phyloP scores from a whole-genome alignment of 2,113 vertebrate genomes.

The Hippocampus barbouri region DNA sequence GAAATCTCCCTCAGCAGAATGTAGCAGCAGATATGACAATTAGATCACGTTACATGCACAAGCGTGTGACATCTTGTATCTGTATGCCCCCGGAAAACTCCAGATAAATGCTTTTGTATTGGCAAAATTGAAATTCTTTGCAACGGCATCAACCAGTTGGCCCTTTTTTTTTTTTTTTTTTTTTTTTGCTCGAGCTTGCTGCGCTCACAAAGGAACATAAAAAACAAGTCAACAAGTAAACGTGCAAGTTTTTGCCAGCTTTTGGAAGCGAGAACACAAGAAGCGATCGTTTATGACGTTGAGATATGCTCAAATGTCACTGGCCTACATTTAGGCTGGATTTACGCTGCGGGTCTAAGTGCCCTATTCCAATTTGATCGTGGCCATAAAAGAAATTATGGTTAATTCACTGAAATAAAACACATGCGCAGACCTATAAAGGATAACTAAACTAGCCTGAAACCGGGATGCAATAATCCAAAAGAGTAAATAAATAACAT shows the following conservation, averaged over 20 bases:
- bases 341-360: too few relatives aligned
- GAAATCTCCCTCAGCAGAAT: slow-evolving; percentile 1
- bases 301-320: too few relatives aligned
- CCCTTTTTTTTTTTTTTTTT: slow-evolving; percentile 7
- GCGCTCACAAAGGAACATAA: slow-evolving; percentile 13
- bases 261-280: background rate
- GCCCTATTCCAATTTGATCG: too few relatives aligned
- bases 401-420: too few relatives aligned
- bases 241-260: background rate
- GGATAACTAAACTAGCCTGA: too few relatives aligned
- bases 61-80: slow-evolving; percentile 23
- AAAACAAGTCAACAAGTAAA: background rate
- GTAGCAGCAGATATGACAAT: slow-evolving; percentile 38
- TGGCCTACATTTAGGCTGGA: too few relatives aligned
- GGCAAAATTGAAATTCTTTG: slow-evolving; percentile 11
- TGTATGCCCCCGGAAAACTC: slow-evolving; percentile 28
- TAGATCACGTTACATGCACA: slow-evolving; percentile 23
- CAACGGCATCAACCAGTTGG: background rate
- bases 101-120: slow-evolving; percentile 14
- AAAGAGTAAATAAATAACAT: too few relatives aligned
- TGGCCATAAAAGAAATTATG: too few relatives aligned
- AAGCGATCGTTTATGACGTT: too few relatives aligned
- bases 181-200: background rate
- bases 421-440: too few relatives aligned
- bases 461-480: too few relatives aligned